Conservation (phyloP, 2,113 vertebrate genomes). For the Tragelaphus scriptus region DNA sequence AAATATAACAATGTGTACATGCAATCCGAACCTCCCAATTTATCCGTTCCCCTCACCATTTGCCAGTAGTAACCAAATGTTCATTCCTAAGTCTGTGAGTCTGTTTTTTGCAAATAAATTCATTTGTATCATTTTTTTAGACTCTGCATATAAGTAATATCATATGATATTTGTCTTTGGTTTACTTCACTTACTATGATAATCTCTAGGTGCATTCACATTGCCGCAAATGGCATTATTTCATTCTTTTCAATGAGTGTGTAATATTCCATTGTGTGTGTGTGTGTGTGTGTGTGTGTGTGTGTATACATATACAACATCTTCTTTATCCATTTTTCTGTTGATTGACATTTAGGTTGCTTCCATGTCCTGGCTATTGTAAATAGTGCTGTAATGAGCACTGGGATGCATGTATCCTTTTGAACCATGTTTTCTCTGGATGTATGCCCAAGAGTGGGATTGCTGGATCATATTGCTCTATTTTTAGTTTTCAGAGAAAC, state of each 20-base stretch:
- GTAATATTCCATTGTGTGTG: neutral
- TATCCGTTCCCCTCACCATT: neutral
- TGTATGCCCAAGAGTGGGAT: neutral
- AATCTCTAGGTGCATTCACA: neutral
- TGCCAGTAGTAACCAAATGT: neutral
- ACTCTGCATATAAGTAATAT: neutral
- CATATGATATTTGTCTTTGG: neutral
- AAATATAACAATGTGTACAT: neutral
- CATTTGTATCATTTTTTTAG: neutral
- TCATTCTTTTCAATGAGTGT: neutral
- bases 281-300: neutral
- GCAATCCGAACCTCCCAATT: neutral
- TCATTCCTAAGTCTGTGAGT: neutral
- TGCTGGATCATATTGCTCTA: neutral
- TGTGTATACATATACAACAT: neutral
- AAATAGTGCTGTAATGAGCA: neutral
- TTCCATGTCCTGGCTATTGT: neutral
- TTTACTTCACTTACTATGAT: neutral
- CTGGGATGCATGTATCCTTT: neutral
- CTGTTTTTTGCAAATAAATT: neutral
- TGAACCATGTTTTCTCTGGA: neutral
- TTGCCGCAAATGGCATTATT: neutral
- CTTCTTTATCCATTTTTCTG: neutral
- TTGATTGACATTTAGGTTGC: neutral
- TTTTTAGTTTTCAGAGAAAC: neutral